Conservation (phyloP, 2,113 vertebrate species). For the Herpailurus yagouaroundi region DNA sequence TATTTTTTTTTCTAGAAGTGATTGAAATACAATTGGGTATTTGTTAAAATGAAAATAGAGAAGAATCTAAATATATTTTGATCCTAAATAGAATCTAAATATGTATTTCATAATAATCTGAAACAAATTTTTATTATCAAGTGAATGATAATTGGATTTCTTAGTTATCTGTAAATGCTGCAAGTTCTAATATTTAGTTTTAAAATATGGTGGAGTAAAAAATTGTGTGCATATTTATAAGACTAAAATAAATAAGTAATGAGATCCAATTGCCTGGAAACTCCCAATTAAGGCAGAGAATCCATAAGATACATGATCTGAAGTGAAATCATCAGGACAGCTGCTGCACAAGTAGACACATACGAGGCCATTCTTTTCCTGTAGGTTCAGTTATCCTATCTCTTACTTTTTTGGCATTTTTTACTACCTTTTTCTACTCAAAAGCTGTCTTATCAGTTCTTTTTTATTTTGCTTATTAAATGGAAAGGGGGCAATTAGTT, state of each 20-base stretch:
- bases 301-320: not conserved
- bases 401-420: not conserved
- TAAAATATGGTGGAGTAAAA: not conserved
- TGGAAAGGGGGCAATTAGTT: not conserved
- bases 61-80: not conserved
- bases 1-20: not conserved
- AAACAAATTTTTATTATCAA: not conserved
- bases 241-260: not conserved
- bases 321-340: not conserved
- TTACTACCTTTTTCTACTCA: not conserved
- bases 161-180: not conserved
- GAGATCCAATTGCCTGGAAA: not conserved
- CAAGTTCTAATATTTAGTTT: not conserved
- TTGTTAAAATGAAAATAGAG: conserved; percentile 29
- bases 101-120: not conserved
- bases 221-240: not conserved
- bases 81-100: not conserved
- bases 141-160: conserved; percentile 3
- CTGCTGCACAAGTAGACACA: not conserved
- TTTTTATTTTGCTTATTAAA: not conserved
- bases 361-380: not conserved
- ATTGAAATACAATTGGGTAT: not conserved
- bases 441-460: not conserved
- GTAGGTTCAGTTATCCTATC: not conserved
- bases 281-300: not conserved